Evolutionary conservation across 2,888 invertebrate species (phyloP).

Genomic region (Halictus ligatus): DNA sequence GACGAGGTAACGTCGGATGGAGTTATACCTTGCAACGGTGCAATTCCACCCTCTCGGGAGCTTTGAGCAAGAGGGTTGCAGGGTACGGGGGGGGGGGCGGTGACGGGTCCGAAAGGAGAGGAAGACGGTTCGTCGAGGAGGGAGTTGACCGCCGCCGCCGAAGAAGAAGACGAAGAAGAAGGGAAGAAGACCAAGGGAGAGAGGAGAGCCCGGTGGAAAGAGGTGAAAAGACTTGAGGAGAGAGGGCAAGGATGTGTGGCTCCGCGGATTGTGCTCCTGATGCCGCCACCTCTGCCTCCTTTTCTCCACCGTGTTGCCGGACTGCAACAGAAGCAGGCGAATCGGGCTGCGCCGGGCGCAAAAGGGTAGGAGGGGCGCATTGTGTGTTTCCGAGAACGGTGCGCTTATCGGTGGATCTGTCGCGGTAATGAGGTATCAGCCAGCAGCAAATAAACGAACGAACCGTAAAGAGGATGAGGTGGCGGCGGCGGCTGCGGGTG

Average conservation of each 20-base stretch:
- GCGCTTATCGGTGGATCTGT: conserved; percentile 84
- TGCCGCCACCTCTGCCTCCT: conserved; percentile 61
- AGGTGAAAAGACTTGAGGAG: conserved; percentile 22
- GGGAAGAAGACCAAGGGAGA: neutral
- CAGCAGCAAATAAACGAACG: conserved; percentile 83
- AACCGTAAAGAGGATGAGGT: conserved; percentile 75
- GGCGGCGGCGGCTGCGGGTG: conserved; percentile 56
- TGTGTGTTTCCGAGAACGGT: conserved; percentile 84
- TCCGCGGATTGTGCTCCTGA: conserved; percentile 53
- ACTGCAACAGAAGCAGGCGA: conserved; percentile 51
- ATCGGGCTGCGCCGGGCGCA: conserved; percentile 34
- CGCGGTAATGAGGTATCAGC: conserved; percentile 85
- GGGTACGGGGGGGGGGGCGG: neutral
- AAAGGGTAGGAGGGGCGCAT: conserved; percentile 78
- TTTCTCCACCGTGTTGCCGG: conserved; percentile 31
- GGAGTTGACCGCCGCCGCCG: neutral
- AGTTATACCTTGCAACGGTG: conserved; percentile 56
- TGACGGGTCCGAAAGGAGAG: neutral
- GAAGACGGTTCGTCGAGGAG: neutral
- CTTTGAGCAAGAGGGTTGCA: neutral
- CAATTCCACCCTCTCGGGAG: conserved; percentile 23
- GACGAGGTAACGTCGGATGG: conserved; percentile 54
- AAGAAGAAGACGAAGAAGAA: conserved; percentile 14
- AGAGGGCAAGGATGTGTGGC: conserved; percentile 59
- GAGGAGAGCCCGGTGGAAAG: conserved; percentile 1